Evolutionary conservation across 2,113 vertebrate genomes (phyloP), one percentile per base, ranked within the genome.

Genomic region (Albula goreensis): DNA sequence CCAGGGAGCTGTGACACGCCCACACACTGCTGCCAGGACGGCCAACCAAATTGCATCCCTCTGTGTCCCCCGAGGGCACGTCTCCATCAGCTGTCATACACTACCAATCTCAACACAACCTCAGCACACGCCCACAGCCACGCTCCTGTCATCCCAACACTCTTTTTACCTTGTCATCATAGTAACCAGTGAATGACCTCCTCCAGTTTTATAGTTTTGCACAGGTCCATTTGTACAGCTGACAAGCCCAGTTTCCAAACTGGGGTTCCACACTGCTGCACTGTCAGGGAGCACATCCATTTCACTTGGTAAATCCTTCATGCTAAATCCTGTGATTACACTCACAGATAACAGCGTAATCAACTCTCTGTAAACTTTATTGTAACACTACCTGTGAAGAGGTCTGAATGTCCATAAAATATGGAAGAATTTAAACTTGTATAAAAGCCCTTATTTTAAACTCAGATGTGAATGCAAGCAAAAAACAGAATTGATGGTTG

Each of bases 1-100:
- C 97, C 84, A 93, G 98, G 82, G 97, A 98, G 92, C 97, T 99
- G 22, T 98, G 94, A 97, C 31, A 22, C 60, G 63, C 13, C 50
- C 7, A 9, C 25, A 63, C 10, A 22, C 41, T 49, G 11, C 15
- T 7, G 17, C n/a, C 50, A 52, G 0, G 15, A 77, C 25, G 22
- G 4, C 22, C 77, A 51, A 51, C 56, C 83, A 66, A 12, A 63
- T 19, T 8, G 17, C 22, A 22, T 6, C 79, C 1, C 17, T 51
- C 15, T 19, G 1, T 11, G 3, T 70, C 63, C 63, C 3, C 13
- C 6, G 63, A 17, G 19, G 4, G 2, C 13, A 5, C 8, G 60
- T 19, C 60, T 19, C 17, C 60, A 19, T 31, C 70, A 2, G 22
- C 70, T 8, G 70, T 74, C 70, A n/a, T 22, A 70, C 22, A n/a